Base-by-base conservation (phyloP, 2,113 vertebrate species). In the Dicrurus megarhynchus region DNA sequence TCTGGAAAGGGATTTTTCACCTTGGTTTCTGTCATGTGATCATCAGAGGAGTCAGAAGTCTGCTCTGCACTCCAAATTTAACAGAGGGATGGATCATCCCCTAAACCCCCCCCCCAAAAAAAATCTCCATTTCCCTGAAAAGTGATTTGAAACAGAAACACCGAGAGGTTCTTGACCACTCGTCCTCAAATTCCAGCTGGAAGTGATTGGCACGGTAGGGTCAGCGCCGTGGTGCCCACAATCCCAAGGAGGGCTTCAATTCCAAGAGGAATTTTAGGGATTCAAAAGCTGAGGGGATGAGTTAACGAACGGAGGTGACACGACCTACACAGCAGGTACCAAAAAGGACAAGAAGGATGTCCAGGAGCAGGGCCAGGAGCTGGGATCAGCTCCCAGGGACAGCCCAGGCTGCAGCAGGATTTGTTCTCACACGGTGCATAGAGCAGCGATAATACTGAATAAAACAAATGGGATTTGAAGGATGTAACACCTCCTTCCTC, bases 311-410 rank as follows among this genome's bases (percentile, higher is more conserved):
- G 2, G n/a, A 67, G 67, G 67, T 3, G 64, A 73, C 42, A 32
- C 2, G 1, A 93, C 46, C 55, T 13, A 85, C 73, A 47, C 52
- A 89, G 83, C 86, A 95, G 89, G 86, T 83, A 91, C 74, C 74
- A 23, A 5, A 56, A 32, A 4, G 35, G 42, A 75, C 73, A 86
- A 4, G 0, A 5, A 33, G 44, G 42, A 19, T 4, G 32, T 16
- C 64, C 30, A 35, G 61, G 60, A 82, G 89, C 73, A 47, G 61
- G 65, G 60, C 59, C 60, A 57, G 61, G 21, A 80, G 80, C 84
- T 39, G 3, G 5, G 39, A 55, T 3, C 32, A n/a, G 21, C 75
- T 5, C 7, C 16, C 2, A 10, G 0, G 61, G 10, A 39, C 28
- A 69, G 52, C 64, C 44, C 35, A 7, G n/a, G 49, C 17, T 32